phyloP scores from a whole-genome alignment of 2,888 invertebrate genomes.

The Urechis unicinctus region DNA sequence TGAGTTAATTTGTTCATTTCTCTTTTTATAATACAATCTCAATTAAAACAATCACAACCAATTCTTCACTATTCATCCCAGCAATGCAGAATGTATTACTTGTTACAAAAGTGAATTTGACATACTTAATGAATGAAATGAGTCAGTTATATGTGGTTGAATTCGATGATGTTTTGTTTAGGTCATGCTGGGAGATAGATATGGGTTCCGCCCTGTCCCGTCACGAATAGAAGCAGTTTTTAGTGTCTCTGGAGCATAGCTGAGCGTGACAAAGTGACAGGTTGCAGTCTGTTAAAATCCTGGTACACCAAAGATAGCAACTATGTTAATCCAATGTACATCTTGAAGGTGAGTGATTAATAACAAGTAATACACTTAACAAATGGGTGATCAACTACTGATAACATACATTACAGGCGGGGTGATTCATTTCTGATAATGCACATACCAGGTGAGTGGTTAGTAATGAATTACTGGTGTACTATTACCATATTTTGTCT shows the following conservation, averaged over 20 bases:
- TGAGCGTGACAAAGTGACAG: background rate
- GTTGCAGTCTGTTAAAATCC: background rate
- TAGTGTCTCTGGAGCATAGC: slow-evolving; percentile 3
- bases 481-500: no score
- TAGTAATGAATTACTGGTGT: no score
- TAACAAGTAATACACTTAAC: background rate
- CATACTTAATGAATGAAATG: background rate
- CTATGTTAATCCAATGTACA: slow-evolving; percentile 5
- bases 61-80: background rate
- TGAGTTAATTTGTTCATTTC: slow-evolving; percentile 26
- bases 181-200: slow-evolving; percentile 14
- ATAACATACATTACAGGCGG: no score
- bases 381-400: no score
- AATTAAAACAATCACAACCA: background rate
- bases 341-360: slow-evolving; percentile 5
- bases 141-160: background rate
- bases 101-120: background rate
- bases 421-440: no score
- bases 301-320: slow-evolving; percentile 14
- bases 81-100: background rate
- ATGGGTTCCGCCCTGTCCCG: slow-evolving; percentile 11
- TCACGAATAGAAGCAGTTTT: slow-evolving; percentile 4
- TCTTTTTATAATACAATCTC: background rate
- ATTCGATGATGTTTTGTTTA: background rate
- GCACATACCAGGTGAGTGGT: no score